phyloP scores from a whole-genome alignment of 2,888 invertebrate species.

The Trissonchulus latispiculum region DNA sequence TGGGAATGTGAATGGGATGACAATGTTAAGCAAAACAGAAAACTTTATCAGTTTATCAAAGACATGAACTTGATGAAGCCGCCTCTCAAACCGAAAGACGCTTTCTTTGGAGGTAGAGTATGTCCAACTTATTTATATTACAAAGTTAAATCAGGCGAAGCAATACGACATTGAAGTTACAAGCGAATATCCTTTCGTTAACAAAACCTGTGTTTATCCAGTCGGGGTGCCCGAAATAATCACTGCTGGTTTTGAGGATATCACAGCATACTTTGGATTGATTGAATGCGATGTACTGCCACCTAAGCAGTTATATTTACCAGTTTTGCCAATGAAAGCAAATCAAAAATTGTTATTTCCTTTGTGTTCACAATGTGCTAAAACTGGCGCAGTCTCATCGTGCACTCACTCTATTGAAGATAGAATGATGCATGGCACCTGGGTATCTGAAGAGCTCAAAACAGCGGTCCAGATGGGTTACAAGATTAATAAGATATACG shows the following conservation, averaged over 20 bases:
- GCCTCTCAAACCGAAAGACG: constrained; percentile 33
- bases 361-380: constrained; percentile 33
- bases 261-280: constrained; percentile 27
- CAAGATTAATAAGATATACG: background rate
- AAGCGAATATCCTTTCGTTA: constrained; percentile 34
- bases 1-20: constrained; percentile 33
- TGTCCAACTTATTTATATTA: constrained; percentile 32
- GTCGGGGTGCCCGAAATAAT: constrained; percentile 21
- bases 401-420: background rate
- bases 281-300: constrained; percentile 34
- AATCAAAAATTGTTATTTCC: constrained; percentile 33
- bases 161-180: constrained; percentile 34
- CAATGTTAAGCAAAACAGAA: constrained; percentile 17
- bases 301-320: constrained; percentile 32
- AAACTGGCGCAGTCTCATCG: constrained; percentile 27
- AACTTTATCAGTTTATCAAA: constrained; percentile 21
- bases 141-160: constrained; percentile 26
- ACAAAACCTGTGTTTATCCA: constrained; percentile 32
- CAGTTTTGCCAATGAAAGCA: constrained; percentile 33
- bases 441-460: background rate
- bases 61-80: constrained; percentile 21
- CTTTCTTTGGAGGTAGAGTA: constrained; percentile 35
- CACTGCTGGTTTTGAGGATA: constrained; percentile 15
- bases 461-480: background rate
- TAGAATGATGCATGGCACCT: background rate